Evolutionary conservation across 2,113 vertebrate genomes (phyloP).

Genomic region (Siniperca knerii): DNA sequence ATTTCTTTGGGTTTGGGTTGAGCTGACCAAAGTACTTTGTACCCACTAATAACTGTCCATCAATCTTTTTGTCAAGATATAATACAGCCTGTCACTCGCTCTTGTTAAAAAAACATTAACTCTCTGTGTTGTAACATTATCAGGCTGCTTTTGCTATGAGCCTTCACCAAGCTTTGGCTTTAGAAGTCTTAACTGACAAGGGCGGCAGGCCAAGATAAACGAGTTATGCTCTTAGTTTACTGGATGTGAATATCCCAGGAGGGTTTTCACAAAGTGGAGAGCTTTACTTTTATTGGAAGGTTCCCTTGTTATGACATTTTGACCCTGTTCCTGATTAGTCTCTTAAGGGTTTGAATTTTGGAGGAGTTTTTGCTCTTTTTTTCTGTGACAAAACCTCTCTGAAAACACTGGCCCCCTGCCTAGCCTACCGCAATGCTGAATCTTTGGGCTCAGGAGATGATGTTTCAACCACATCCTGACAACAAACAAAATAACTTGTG

Average conservation of each 20-base stretch:
- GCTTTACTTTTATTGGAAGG: constrained; percentile 76
- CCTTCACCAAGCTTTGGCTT: constrained; percentile 44
- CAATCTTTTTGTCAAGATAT: constrained; percentile 58
- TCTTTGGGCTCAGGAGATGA: constrained; percentile 60
- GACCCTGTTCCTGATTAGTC: constrained; percentile 78
- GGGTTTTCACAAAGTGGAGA: constrained; percentile 63
- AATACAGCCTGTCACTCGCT: constrained; percentile 53
- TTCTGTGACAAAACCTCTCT: constrained; percentile 45
- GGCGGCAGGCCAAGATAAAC: constrained; percentile 69
- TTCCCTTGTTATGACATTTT: constrained; percentile 78
- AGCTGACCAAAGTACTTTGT: constrained; percentile 46
- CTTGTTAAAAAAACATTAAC: constrained; percentile 65
- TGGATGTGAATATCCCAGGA: constrained; percentile 66
- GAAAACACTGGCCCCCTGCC: constrained; percentile 63
- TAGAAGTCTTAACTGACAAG: constrained; percentile 59
- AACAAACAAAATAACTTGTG: constrained; percentile 73
- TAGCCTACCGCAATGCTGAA: constrained; percentile 48
- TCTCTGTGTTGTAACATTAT: constrained; percentile 65
- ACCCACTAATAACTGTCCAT: constrained; percentile 60
- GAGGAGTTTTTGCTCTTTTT: constrained; percentile 34
- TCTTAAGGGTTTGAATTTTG: constrained; percentile 68
- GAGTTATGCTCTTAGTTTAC: constrained; percentile 71
- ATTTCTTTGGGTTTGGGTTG: constrained; percentile 22
- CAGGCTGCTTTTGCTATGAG: constrained; percentile 57
- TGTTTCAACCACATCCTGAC: constrained; percentile 78